Percentiles rank a stretch among this genome's conserved stretches.
Evolutionary conservation across 1,140 invertebrate species (phyloP).

Genomic region (Orchestia grillus): DNA sequence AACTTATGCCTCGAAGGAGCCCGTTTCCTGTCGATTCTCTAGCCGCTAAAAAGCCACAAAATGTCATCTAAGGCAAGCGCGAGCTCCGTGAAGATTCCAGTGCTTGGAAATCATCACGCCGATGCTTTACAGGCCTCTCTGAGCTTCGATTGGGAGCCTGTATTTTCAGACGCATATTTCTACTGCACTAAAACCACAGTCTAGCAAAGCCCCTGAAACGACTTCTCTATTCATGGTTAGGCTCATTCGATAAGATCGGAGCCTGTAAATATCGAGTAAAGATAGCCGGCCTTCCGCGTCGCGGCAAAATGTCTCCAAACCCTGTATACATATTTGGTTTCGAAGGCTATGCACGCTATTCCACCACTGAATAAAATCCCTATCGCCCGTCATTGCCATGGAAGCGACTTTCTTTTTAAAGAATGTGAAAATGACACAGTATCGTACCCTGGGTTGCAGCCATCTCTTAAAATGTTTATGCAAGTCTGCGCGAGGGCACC

Average conservation of each 20-base stretch:
- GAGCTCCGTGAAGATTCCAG: background rate
- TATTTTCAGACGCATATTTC: constrained; percentile 14
- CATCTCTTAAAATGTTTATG: background rate
- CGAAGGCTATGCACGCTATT: background rate
- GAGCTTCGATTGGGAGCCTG: background rate
- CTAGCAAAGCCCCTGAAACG: constrained; percentile 17
- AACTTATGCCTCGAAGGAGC: background rate
- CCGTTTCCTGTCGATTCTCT: background rate
- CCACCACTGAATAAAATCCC: background rate
- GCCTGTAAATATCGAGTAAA: constrained; percentile 53
- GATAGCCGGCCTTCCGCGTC: background rate
- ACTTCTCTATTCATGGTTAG: constrained; percentile 40
- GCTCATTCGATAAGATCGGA: constrained; percentile 34
- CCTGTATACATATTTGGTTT: background rate
- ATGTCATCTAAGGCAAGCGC: background rate
- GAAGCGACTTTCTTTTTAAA: background rate
- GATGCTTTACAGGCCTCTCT: background rate
- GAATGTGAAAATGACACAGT: background rate
- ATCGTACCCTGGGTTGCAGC: background rate
- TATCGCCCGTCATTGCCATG: background rate
- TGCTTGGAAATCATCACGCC: background rate
- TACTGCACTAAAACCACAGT: background rate
- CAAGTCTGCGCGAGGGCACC: background rate
- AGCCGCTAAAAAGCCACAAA: background rate
- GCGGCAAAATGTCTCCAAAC: background rate